Base-by-base conservation (phyloP, 2,113 vertebrate genomes). In the Aldabrachelys gigantea region DNA sequence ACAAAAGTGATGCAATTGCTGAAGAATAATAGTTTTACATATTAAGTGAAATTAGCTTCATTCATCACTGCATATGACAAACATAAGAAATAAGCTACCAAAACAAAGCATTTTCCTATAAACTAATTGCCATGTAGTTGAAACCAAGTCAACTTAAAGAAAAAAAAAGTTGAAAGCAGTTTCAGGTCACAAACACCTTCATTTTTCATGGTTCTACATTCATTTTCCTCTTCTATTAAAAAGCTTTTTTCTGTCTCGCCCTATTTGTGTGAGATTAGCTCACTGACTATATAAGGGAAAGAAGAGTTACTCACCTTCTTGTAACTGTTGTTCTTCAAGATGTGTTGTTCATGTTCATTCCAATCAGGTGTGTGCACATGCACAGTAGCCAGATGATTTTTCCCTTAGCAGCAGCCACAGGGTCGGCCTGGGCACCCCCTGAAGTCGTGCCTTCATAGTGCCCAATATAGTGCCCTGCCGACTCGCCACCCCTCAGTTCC, bases 31-130 rank as follows among this genome's bases (percentile, higher is more conserved):
- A 7, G 27, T 78, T 47, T 78, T 47, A 78, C 47, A 78, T 25
- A 78, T 6, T 14, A 75, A 14, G 3, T 16, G 13, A 79, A 38
- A 52, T 84, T 6, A 31, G 1, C 49, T 12, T 41, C 27, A 47
- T 9, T 0, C 0, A 10, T 0, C 0, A 12, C 3, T 3, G 1
- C 53, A 57, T 72, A 62, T 41, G 14, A 29, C 88, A 8, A 54
- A 19, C 27, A 75, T 80, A 72, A 56, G 9, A 47, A 84, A 47
- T 10, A 29, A 65, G 84, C 29, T 0, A 89, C 80, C 17, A 56
- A 56, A 88, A 47, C 17, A 22, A 81, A 13, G 4, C 54, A 82
- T 78, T 65, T 81, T n/a, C n/a, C 85, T 27, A 53, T 82, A 75
- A 82, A 79, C 1, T 21, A 65, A 2, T 7, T 85, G 50, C 22